Conservation (phyloP, 2,888 invertebrate genomes). For the Hirtodrosophila duncani region DNA sequence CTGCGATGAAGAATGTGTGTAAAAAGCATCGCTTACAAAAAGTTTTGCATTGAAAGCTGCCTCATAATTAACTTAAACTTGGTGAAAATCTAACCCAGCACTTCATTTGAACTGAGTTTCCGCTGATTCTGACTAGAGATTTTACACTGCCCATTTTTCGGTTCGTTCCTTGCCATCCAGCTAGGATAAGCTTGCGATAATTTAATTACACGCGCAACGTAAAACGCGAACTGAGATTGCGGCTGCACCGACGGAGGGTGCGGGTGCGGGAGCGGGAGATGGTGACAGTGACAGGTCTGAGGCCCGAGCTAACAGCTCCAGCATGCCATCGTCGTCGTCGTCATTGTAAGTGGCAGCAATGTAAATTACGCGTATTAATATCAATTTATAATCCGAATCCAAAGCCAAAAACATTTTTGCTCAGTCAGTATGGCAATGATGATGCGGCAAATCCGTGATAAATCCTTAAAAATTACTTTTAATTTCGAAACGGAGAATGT, state of each 20-base stretch:
- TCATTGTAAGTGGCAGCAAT: conserved; percentile 49
- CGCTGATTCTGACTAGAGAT: conserved; percentile 11
- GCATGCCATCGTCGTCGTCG: conserved; percentile 11
- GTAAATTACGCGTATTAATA: conserved; percentile 61
- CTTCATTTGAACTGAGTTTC: conserved; percentile 46
- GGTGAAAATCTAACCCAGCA: conserved; percentile 45
- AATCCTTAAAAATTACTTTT: conserved; percentile 66
- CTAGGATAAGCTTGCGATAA: conserved; percentile 54
- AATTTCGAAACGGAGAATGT: conserved; percentile 49
- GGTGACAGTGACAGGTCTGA: conserved; percentile 14
- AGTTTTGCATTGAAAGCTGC: conserved; percentile 14
- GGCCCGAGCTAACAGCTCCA: neutral
- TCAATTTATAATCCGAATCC: conserved; percentile 60
- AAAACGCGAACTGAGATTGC: conserved; percentile 21
- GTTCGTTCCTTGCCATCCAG: conserved; percentile 30
- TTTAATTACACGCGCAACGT: conserved; percentile 55
- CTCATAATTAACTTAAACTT: conserved; percentile 41
- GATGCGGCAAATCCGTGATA: conserved; percentile 61
- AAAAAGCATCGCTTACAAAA: conserved; percentile 8
- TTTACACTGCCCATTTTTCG: conserved; percentile 12
- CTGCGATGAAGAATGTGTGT: neutral
- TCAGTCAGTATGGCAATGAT: conserved; percentile 41
- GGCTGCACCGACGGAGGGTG: neutral
- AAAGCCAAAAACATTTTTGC: conserved; percentile 40
- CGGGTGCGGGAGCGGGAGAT: neutral